A percentile compares a stretch with the other conserved stretches of the same genome.
phyloP scores from a whole-genome alignment of 2,797 vertebrate genomes.

The Bradypus variegatus region DNA sequence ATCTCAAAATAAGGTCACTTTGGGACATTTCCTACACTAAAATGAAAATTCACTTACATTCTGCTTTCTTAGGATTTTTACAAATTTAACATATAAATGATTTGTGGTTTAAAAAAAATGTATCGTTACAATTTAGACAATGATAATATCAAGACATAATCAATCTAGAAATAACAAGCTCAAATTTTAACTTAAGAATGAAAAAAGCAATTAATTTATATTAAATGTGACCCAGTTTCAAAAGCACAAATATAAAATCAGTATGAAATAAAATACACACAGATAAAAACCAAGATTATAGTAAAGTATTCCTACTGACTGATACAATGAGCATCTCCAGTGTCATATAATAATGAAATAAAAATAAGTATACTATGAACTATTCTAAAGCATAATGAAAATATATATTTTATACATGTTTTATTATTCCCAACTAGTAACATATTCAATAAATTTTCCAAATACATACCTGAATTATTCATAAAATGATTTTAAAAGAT shows the following conservation, averaged over 20 bases:
- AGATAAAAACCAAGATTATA: conserved; percentile 28
- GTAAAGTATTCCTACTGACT: conserved; percentile 22
- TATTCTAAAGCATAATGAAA: conserved; percentile 42
- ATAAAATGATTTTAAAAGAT: conserved; percentile 34
- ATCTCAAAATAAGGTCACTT: conserved; percentile 31
- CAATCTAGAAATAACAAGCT: neutral
- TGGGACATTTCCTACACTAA: neutral
- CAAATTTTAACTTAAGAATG: conserved; percentile 27
- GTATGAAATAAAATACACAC: neutral
- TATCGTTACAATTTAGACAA: neutral
- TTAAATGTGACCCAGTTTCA: conserved; percentile 24
- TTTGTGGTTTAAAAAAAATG: neutral
- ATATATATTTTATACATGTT: conserved; percentile 8
- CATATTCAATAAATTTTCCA: neutral
- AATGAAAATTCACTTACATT: conserved; percentile 39
- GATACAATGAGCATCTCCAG: conserved; percentile 4
- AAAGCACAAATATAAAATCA: conserved; percentile 19
- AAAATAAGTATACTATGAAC: conserved; percentile 7
- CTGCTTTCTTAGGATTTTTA: conserved; percentile 5
- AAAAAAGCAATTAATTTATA: conserved; percentile 1
- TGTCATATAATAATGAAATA: neutral
- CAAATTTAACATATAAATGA: conserved; percentile 11
- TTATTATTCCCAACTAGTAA: conserved; percentile 20
- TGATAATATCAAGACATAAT: neutral
- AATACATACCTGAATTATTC: conserved; percentile 21